Conservation (phyloP, 2,113 vertebrate species). For the Talpa occidentalis region DNA sequence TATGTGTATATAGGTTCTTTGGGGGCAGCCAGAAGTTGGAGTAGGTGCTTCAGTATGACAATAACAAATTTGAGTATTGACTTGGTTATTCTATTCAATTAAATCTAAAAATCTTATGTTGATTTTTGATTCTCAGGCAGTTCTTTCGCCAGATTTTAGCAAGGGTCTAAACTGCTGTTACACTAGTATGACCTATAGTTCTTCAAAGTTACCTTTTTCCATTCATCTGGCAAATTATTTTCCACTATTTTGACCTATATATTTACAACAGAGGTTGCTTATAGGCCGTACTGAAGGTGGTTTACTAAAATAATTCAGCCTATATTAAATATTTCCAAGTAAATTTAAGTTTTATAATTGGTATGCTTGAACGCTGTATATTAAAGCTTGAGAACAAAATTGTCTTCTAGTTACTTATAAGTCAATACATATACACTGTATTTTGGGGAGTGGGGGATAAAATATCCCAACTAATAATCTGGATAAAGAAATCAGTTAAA, state of each 20-base stretch:
- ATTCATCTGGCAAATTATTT: background rate
- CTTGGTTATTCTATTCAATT: background rate
- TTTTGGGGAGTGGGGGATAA: background rate
- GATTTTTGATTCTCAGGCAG: background rate
- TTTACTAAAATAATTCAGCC: background rate
- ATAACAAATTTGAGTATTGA: background rate
- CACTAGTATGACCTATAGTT: background rate
- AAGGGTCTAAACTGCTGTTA: background rate
- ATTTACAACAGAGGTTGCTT: background rate
- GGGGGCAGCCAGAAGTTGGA: background rate
- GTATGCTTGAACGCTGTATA: background rate
- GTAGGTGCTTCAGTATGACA: background rate
- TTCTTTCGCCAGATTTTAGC: background rate
- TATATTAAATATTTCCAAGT: background rate
- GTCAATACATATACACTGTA: background rate
- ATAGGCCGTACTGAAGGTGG: background rate
- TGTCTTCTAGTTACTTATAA: background rate
- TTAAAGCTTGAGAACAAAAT: conserved; percentile 9
- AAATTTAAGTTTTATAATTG: conserved; percentile 26
- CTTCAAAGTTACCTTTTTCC: background rate
- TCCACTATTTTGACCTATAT: background rate
- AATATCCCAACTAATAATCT: background rate
- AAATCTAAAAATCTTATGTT: background rate
- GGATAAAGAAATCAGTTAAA: conserved; percentile 9
- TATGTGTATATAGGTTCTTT: background rate